phyloP scores from a whole-genome alignment of 2,113 vertebrate species.

The Gadus macrocephalus region DNA sequence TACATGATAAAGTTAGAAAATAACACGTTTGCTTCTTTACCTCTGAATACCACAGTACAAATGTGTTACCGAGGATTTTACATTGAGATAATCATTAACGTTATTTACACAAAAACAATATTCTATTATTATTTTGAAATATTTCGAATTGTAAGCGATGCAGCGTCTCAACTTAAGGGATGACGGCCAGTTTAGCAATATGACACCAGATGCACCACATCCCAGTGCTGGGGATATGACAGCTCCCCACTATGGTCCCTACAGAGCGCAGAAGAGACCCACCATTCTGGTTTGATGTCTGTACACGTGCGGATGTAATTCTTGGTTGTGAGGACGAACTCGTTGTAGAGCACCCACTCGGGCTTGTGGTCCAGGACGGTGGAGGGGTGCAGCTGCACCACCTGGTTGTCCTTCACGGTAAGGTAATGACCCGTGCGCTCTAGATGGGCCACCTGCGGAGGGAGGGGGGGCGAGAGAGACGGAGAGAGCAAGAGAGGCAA shows the following conservation, averaged over 20 bases:
- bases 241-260: too few relatives aligned
- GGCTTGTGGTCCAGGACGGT: conserved; percentile 98
- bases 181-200: too few relatives aligned
- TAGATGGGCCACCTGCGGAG: conserved; percentile 89
- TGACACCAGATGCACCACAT: too few relatives aligned
- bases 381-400: conserved; percentile 97
- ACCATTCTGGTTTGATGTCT: conserved; percentile 94
- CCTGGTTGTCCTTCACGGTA: conserved; percentile 99
- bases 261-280: conserved; percentile 10
- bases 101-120: background rate
- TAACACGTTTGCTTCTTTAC: background rate
- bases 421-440: conserved; percentile 98
- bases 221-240: too few relatives aligned
- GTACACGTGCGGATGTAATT: conserved; percentile 99
- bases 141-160: too few relatives aligned
- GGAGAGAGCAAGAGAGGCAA: too few relatives aligned
- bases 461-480: background rate
- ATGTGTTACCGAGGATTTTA: too few relatives aligned
- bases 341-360: conserved; percentile 99
- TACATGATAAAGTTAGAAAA: background rate
- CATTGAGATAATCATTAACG: background rate
- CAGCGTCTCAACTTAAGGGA: too few relatives aligned
- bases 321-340: conserved; percentile 98
- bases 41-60: too few relatives aligned
- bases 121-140: background rate